These are phyloP conservation scores for Sinocyclocheilus anshuiensis DNA, from an alignment of 2,113 vertebrate genomes.

Conservation along the genomic window DNA sequence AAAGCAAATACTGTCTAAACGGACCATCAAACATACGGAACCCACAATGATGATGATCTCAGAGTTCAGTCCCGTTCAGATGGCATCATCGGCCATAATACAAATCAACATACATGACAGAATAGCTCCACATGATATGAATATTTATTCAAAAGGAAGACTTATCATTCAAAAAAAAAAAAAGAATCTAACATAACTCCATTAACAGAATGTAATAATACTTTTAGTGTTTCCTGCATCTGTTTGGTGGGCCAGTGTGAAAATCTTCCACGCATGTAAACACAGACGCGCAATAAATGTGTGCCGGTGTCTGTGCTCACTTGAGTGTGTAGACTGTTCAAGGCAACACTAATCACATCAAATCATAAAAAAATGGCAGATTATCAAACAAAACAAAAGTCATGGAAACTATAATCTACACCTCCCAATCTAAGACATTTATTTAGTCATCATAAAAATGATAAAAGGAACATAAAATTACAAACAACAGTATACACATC, in stretches of 20 bases:
- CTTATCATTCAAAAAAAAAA: slow-evolving; percentile 65
- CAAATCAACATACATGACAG: slow-evolving; percentile 70
- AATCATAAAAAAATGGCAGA: slow-evolving; percentile 62
- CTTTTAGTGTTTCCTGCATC: slow-evolving; percentile 64
- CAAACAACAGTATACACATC: slow-evolving; percentile 67
- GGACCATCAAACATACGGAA: slow-evolving; percentile 62
- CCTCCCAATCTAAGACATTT: slow-evolving; percentile 67
- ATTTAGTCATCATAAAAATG: slow-evolving; percentile 57
- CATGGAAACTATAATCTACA: slow-evolving; percentile 59
- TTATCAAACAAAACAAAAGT: slow-evolving; percentile 63
- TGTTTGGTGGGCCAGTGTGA: slow-evolving; percentile 64
- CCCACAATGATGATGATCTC: slow-evolving; percentile 52
- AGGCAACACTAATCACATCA: slow-evolving; percentile 77
- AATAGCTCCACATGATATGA: slow-evolving; percentile 71
- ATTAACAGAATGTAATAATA: slow-evolving; percentile 59
- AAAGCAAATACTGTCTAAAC: slow-evolving; percentile 64
- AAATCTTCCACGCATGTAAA: slow-evolving; percentile 48
- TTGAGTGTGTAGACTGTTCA: slow-evolving; percentile 59
- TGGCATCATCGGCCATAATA: slow-evolving; percentile 71
- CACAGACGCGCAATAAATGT: slow-evolving; percentile 55
- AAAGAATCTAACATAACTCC: slow-evolving; percentile 59
- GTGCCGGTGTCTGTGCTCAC: slow-evolving; percentile 55
- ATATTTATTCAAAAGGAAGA: slow-evolving; percentile 80
- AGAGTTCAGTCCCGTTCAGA: slow-evolving; percentile 55
- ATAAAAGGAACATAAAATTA: slow-evolving; percentile 44